Percentiles rank a stretch among this genome's conserved stretches.
phyloP scores from a whole-genome alignment of 2,113 vertebrate genomes.

The Solenodon paradoxus region DNA sequence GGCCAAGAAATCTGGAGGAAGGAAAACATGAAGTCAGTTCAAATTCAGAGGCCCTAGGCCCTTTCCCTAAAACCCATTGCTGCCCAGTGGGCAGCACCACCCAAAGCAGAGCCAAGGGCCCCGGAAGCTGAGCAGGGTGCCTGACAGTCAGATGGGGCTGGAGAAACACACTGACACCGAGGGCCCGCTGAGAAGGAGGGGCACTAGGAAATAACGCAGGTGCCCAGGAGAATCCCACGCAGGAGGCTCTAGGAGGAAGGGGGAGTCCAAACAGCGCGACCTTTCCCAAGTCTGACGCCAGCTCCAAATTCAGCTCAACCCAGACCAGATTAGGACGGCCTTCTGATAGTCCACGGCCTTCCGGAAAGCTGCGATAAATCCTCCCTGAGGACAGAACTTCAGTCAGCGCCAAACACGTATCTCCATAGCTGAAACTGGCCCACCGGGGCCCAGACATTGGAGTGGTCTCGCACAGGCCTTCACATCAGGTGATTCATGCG shows the following conservation, averaged over 20 bases:
- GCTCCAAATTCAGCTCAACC: neutral
- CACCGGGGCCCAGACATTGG: constrained; percentile 4
- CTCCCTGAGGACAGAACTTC: constrained; percentile 32
- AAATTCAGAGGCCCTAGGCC: neutral
- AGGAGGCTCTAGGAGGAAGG: neutral
- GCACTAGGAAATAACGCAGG: neutral
- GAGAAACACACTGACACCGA: neutral
- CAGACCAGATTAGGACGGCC: constrained; percentile 7
- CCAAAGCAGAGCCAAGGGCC: too few relatives aligned
- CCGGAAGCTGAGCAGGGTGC: neutral
- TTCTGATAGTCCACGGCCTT: neutral
- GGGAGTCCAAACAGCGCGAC: neutral
- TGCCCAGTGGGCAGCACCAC: neutral
- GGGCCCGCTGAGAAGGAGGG: neutral
- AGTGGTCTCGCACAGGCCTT: constrained; percentile 23
- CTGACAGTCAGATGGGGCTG: neutral
- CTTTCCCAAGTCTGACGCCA: neutral
- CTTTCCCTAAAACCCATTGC: neutral
- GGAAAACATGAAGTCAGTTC: neutral
- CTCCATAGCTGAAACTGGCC: constrained; percentile 26
- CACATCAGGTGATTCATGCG: constrained; percentile 39
- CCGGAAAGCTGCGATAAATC: constrained; percentile 51
- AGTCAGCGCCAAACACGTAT: neutral
- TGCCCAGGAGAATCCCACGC: neutral
- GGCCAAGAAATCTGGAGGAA: neutral